phyloP scores from a whole-genome alignment of 2,797 vertebrate species.

The Falco cherrug region DNA sequence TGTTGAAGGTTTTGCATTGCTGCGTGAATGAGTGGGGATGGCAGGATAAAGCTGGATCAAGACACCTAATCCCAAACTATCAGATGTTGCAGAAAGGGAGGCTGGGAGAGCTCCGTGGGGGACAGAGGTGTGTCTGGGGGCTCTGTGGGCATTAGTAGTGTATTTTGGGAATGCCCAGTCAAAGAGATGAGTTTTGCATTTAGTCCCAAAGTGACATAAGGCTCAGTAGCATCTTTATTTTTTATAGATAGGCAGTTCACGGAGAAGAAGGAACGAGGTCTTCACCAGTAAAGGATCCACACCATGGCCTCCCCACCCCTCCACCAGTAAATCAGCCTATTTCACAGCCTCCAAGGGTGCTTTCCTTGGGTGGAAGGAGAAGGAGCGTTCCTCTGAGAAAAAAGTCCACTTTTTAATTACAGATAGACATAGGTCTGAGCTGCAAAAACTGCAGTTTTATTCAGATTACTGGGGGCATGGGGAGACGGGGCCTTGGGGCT shows the following conservation, averaged over 20 bases:
- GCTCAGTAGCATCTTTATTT: not conserved
- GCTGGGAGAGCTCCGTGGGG: not conserved
- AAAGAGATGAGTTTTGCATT: not conserved
- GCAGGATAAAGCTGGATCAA: not conserved
- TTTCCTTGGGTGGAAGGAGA: not conserved
- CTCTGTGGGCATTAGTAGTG: not conserved
- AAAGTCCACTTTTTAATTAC: not conserved
- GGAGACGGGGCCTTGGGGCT: not conserved
- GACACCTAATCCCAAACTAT: not conserved
- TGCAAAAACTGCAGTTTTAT: not conserved
- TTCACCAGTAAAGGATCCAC: not conserved
- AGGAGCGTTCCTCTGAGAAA: not conserved
- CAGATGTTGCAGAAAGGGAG: not conserved
- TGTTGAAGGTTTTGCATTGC: not conserved
- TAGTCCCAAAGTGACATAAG: not conserved
- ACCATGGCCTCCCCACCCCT: not conserved
- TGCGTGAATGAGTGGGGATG: not conserved
- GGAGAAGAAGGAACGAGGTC: not conserved
- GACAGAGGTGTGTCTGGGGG: not conserved
- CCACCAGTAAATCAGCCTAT: not conserved
- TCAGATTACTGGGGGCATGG: not conserved
- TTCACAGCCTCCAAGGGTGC: not conserved
- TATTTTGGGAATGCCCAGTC: not conserved
- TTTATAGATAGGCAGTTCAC: not conserved
- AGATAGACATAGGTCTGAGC: not conserved